These are phyloP conservation scores for Athalia cordata DNA, from an alignment of 2,888 invertebrate species.

Conservation along the genomic window DNA sequence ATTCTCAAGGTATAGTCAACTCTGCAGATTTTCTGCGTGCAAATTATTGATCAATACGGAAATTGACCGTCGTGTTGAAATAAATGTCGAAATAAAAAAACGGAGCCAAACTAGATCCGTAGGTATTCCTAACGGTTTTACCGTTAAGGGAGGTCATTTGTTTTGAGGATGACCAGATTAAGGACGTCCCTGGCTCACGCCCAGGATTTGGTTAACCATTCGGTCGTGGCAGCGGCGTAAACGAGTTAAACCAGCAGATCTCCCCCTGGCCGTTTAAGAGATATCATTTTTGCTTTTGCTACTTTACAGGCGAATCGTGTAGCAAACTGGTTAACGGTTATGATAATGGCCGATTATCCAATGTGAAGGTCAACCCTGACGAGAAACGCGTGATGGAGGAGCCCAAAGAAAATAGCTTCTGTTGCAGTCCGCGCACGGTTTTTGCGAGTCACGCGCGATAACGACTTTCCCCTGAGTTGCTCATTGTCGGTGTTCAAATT, in stretches of 20 bases:
- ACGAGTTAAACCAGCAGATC: constrained; percentile 39
- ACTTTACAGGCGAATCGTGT: constrained; percentile 39
- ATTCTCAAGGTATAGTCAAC: not conserved
- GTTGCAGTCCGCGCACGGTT: not conserved
- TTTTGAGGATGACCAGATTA: constrained; percentile 42
- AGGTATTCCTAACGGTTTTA: constrained; percentile 19
- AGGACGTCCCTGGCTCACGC: constrained; percentile 38
- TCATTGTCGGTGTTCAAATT: not conserved
- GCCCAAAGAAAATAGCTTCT: not conserved
- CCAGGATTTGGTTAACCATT: constrained; percentile 41
- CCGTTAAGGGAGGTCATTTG: constrained; percentile 32
- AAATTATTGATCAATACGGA: not conserved
- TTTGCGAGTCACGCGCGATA: not conserved
- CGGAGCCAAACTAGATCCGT: constrained; percentile 26
- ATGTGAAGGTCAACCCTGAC: constrained; percentile 28
- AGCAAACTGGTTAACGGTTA: constrained; percentile 31
- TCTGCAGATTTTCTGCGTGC: not conserved
- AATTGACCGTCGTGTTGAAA: not conserved
- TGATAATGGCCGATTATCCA: constrained; percentile 41
- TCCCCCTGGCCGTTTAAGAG: constrained; percentile 20
- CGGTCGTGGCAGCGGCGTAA: constrained; percentile 39
- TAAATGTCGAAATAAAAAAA: constrained; percentile 6
- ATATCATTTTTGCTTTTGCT: constrained; percentile 40
- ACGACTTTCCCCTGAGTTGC: not conserved
- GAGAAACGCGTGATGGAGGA: constrained; percentile 11